Percentiles rank a stretch among this genome's conserved stretches.
phyloP scores from a whole-genome alignment of 2,113 vertebrate genomes.

The Erpornis zantholeuca region DNA sequence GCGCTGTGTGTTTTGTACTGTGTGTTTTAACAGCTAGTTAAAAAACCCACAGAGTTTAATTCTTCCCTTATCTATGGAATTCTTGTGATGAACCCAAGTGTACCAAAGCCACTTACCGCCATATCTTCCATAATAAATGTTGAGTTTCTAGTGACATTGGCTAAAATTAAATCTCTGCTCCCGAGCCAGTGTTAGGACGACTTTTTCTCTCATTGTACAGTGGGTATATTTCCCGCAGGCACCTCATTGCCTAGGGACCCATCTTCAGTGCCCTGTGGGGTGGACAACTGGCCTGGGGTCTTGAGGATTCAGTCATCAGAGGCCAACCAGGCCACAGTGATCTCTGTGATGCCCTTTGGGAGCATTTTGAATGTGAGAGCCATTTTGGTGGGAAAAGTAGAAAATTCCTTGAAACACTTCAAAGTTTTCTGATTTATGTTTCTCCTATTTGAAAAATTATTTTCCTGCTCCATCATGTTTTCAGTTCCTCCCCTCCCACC shows the following conservation, averaged over 20 bases:
- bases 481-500: neutral
- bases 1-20: neutral
- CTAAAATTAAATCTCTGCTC: neutral
- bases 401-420: neutral
- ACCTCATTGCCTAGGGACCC: neutral
- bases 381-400: neutral
- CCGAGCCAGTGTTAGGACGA: accelerated
- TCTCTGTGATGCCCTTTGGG: neutral
- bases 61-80: neutral
- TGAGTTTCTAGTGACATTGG: neutral
- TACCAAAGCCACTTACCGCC: neutral
- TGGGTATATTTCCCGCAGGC: neutral
- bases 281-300: neutral
- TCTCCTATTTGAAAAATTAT: neutral
- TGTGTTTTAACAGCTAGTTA: no score
- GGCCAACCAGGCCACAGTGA: neutral
- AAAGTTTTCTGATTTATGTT: neutral
- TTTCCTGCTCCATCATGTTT: neutral
- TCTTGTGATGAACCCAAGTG: neutral
- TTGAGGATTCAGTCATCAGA: neutral
- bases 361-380: neutral
- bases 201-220: accelerated
- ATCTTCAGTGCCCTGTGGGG: neutral
- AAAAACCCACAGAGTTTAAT: neutral
- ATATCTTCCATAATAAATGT: neutral